Conservation (phyloP, 2,888 invertebrate genomes). For the Acanthosepion pharaonis region DNA sequence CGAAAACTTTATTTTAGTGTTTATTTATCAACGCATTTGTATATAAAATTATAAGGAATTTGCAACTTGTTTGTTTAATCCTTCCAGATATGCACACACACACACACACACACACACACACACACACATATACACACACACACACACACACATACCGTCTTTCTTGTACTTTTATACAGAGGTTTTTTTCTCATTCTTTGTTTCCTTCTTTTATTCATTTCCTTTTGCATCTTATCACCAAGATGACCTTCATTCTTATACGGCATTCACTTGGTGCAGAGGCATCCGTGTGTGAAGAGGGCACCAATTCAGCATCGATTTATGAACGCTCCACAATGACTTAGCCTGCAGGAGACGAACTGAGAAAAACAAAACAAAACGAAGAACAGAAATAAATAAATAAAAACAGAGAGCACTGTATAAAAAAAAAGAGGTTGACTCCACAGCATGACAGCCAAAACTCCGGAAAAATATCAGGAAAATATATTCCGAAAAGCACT, state of each 20-base stretch:
- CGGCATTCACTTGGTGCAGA: not conserved
- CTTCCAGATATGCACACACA: not conserved
- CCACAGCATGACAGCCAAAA: not conserved
- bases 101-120: too few species aligned
- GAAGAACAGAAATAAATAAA: too few species aligned
- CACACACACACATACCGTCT: not conserved
- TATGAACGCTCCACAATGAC: not conserved
- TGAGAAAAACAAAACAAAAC: not conserved
- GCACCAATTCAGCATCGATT: conserved; percentile 11
- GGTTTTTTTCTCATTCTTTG: not conserved
- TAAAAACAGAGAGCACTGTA: not conserved
- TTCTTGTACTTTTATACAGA: not conserved
- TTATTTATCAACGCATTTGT: not conserved
- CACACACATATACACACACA: too few species aligned
- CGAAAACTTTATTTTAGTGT: not conserved
- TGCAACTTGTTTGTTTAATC: not conserved
- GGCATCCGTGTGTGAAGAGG: conserved; percentile 1
- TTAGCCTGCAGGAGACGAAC: conserved; percentile 18
- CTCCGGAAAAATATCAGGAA: not conserved
- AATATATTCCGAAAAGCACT: not conserved
- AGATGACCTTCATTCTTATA: conserved; percentile 33
- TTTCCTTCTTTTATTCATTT: not conserved
- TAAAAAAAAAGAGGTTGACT: not conserved
- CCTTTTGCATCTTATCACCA: not conserved
- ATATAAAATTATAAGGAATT: not conserved